These are phyloP conservation scores for Scrobipalpa atriplicella DNA, from an alignment of 2,888 invertebrate genomes.

Conservation along the genomic window DNA sequence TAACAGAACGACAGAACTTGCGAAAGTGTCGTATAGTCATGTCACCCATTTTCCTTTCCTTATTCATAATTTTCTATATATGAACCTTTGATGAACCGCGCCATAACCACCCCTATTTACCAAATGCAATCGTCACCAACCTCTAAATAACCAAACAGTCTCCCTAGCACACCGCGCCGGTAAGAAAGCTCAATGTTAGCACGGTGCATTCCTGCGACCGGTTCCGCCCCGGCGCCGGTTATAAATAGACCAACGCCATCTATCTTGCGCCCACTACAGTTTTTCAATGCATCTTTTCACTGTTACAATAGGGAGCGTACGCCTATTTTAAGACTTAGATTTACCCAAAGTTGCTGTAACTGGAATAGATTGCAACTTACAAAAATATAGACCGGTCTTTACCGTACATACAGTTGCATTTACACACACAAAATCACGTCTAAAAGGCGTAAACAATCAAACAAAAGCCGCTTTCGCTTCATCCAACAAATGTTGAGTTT, in stretches of 20 bases:
- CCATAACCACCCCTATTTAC: not conserved
- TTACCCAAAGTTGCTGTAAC: not conserved
- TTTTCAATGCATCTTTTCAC: conserved; percentile 68
- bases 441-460: no score
- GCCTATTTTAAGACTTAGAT: not conserved
- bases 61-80: not conserved
- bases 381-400: not conserved
- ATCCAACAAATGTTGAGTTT: no score
- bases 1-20: no score
- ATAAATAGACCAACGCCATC: conserved; percentile 67
- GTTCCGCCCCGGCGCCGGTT: conserved; percentile 71
- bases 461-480: no score
- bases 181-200: conserved; percentile 40
- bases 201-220: conserved; percentile 76
- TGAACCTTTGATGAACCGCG: not conserved
- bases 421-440: no score
- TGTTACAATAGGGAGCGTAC: not conserved
- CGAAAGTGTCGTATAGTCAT: no score
- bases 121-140: not conserved
- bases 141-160: not conserved
- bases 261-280: conserved; percentile 51
- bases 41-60: no score
- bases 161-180: not conserved
- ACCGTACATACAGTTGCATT: no score
- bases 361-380: not conserved